Evolutionary conservation across 2,797 vertebrate genomes (phyloP).

Genomic region (Anabas testudineus): DNA sequence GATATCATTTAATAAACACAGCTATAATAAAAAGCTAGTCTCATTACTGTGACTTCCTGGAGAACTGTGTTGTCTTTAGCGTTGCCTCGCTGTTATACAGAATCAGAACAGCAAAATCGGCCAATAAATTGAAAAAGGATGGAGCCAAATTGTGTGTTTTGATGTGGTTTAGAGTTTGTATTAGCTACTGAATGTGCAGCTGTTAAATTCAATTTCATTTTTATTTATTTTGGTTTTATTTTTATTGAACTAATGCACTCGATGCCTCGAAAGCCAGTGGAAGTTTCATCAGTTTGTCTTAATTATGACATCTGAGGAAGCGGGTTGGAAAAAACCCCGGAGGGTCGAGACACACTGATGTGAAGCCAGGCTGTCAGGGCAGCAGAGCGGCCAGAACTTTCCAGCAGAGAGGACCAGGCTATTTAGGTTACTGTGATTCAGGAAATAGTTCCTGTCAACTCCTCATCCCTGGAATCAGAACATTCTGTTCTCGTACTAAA

Average conservation of each 20-base stretch:
- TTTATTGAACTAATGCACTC: constrained; percentile 3
- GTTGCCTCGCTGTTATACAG: constrained; percentile 3
- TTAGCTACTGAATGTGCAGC: neutral
- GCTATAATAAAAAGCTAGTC: constrained; percentile 5
- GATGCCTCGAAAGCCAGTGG: constrained; percentile 50
- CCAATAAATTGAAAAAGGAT: neutral
- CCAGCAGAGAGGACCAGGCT: constrained; percentile 50
- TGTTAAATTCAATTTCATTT: neutral
- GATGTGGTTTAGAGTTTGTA: neutral
- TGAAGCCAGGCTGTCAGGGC: constrained; percentile 64
- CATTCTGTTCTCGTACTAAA: constrained; percentile 42
- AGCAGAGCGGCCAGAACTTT: constrained; percentile 45
- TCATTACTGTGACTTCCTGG: constrained; percentile 7
- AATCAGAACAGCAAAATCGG: neutral
- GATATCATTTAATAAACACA: constrained; percentile 28
- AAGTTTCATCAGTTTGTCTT: constrained; percentile 65
- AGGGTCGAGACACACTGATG: constrained; percentile 49
- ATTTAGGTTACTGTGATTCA: constrained; percentile 64
- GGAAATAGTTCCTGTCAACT: constrained; percentile 44
- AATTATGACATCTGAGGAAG: constrained; percentile 69
- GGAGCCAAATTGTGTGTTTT: neutral
- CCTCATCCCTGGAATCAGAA: constrained; percentile 44
- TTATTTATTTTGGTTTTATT: neutral
- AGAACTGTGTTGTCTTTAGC: neutral
- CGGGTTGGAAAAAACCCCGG: constrained; percentile 58